Base-by-base conservation (phyloP, 2,797 vertebrate species). In the Ambastaia sidthimunki region DNA sequence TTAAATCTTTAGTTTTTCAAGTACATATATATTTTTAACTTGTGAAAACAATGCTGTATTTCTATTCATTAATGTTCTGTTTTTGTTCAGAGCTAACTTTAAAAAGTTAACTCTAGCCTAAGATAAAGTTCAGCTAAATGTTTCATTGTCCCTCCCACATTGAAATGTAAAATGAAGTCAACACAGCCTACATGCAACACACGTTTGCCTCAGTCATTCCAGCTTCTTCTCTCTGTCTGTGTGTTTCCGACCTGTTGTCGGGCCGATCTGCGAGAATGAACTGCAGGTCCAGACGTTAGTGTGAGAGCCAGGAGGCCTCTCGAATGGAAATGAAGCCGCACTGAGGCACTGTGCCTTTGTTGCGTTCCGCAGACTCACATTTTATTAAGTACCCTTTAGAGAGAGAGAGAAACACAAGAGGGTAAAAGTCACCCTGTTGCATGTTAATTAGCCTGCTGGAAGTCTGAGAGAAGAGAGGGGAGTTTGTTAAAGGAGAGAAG, bases 301-400 rank as follows among this genome's bases (percentile, higher is more conserved):
- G 90, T 89, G 90, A 92, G 89, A 91, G 90, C 88, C 83, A 84
- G 71, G 59, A 87, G 82, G 85, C 89, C 87, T 90, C 90, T 91
- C 90, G 92, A 90, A 92, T 93, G 91, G 90, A 92, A 93, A 93
- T 92, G 86, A 91, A 90, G 88, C 82, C 57, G 75, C 15, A 48
- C 80, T 78, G 78, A 82, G 77, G 78, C 83, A 81, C 86, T 80
- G 81, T 82, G 83, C 89, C 90, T 92, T 91, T 93, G 90, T 92
- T 89, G 89, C 88, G 52, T 82, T 85, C 85, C 47, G 80, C 88
- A 90, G 90, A 91, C 89, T 93, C 88, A 52, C 86, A 92, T 93
- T 94, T 94, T 94, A 93, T 93, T 91, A 93, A 94, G 93, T 94
- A 91, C 91, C 84, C 91, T 91, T 93, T 91, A 90, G 89, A 92